Evolutionary conservation across 2,797 vertebrate genomes (phyloP), one percentile per base, ranked within the genome.

Genomic region (Sternotherus odoratus): DNA sequence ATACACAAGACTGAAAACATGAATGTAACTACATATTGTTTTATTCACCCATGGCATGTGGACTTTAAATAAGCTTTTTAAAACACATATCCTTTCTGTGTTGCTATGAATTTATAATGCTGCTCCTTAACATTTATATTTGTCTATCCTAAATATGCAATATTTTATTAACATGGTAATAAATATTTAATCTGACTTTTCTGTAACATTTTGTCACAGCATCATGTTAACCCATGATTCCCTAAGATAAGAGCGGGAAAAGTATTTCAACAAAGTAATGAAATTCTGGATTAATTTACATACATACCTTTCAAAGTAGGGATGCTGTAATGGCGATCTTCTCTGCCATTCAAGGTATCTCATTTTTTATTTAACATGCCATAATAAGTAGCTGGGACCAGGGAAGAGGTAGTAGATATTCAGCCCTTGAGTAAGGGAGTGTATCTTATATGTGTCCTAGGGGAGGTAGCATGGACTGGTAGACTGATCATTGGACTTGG

Each of bases 71-170:
- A 79, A 95, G n/a, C 1, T 82, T 95, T 89, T 91, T 92, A 79
- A 74, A 39, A 66, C 24, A 63, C 77, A 87, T 91, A 90, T 39
- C 81, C 49, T 83, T 30, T 92, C 33, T 87, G 82, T 60, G 16
- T 90, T 79, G 77, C 88, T 80, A 96, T 97, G 95, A 96, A 97
- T 97, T 96, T 96, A 92, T 96, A 96, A 97, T 95, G 83, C 48
- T 86, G 4, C 54, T 82, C 90, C 74, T 95, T 93, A 94, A 80
- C 81, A 95, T 92, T 96, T 96, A 48, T 97, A 87, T 97, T 97
- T 97, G 91, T 90, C 95, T 89, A 94, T 57, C 78, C 79, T 51
- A 88, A 95, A 94, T 92, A 88, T 82, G 87, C 28, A 97, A 97
- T 96, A 74, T 95, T 96, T 95, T 97, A 96, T 96, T 96, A 95